Evolutionary conservation across 2,113 vertebrate genomes (phyloP).

Genomic region (Menidia beryllina): DNA sequence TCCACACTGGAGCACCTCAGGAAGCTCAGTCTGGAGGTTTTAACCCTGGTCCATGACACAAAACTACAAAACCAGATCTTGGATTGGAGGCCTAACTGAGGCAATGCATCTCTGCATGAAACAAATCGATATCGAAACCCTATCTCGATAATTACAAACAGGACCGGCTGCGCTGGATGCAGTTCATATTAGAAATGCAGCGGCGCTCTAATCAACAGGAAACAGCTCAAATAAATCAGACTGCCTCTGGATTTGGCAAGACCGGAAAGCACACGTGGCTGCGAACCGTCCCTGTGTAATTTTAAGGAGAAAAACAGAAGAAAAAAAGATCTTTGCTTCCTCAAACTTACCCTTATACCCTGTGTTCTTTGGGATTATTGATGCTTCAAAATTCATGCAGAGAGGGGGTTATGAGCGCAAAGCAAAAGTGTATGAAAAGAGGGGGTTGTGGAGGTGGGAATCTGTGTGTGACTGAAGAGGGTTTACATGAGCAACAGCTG

Average conservation of each 20-base stretch:
- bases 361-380: background rate
- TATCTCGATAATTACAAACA: slow-evolving; percentile 29
- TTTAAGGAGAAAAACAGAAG: background rate
- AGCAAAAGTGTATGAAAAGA: slow-evolving; percentile 19
- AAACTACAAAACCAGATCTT: slow-evolving; percentile 56
- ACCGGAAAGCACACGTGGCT: background rate
- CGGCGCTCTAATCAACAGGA: slow-evolving; percentile 2
- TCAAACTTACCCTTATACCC: too few species aligned
- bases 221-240: slow-evolving; percentile 33
- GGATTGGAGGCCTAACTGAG: slow-evolving; percentile 26
- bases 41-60: slow-evolving; percentile 40
- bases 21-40: too few species aligned
- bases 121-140: slow-evolving; percentile 17
- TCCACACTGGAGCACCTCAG: too few species aligned
- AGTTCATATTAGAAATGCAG: slow-evolving; percentile 6
- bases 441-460: slow-evolving; percentile 16
- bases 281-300: background rate
- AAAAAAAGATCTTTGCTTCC: too few species aligned
- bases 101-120: too few species aligned
- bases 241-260: slow-evolving; percentile 5
- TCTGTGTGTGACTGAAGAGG: slow-evolving; percentile 28
- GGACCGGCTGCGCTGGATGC: background rate
- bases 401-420: slow-evolving; percentile 12
- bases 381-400: background rate
- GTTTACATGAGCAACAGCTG: slow-evolving; percentile 82